phyloP scores from a whole-genome alignment of 2,888 invertebrate genomes.

The Ophion obscuratus region DNA sequence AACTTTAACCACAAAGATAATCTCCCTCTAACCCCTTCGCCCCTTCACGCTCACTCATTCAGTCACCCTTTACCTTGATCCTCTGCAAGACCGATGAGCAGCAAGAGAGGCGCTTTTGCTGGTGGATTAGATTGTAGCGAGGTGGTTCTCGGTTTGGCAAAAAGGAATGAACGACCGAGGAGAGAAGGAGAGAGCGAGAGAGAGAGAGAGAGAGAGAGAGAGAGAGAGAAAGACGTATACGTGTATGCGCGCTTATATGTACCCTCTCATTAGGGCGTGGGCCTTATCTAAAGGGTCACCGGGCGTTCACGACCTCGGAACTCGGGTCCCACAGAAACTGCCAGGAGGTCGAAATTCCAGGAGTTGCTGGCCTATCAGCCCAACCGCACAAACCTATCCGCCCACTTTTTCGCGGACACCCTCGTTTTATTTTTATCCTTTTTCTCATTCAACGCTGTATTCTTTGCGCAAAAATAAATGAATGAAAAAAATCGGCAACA shows the following conservation, averaged over 20 bases:
- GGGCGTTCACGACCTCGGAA: conserved; percentile 80
- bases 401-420: conserved; percentile 63
- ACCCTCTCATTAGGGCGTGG: conserved; percentile 84
- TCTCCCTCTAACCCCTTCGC: conserved; percentile 34
- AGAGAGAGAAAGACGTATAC: conserved; percentile 19
- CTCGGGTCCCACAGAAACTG: conserved; percentile 73
- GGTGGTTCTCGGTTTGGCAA: conserved; percentile 46
- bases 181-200: conserved; percentile 35
- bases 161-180: conserved; percentile 16
- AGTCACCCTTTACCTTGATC: conserved; percentile 40
- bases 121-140: conserved; percentile 63
- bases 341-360: conserved; percentile 78
- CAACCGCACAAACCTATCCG: conserved; percentile 57
- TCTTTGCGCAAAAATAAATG: conserved; percentile 29
- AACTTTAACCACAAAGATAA: conserved; percentile 79
- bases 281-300: conserved; percentile 83
- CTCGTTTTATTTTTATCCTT: conserved; percentile 46
- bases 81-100: conserved; percentile 15
- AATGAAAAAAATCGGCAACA: conserved; percentile 12
- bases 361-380: conserved; percentile 74
- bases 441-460: conserved; percentile 21
- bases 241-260: conserved; percentile 68
- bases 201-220: conserved; percentile 34
- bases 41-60: neutral
- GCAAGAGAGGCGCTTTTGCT: conserved; percentile 40